A percentile compares a stretch with the other conserved stretches of the same genome.
Conservation (phyloP, 2,113 vertebrate genomes). For the Equus przewalskii region DNA sequence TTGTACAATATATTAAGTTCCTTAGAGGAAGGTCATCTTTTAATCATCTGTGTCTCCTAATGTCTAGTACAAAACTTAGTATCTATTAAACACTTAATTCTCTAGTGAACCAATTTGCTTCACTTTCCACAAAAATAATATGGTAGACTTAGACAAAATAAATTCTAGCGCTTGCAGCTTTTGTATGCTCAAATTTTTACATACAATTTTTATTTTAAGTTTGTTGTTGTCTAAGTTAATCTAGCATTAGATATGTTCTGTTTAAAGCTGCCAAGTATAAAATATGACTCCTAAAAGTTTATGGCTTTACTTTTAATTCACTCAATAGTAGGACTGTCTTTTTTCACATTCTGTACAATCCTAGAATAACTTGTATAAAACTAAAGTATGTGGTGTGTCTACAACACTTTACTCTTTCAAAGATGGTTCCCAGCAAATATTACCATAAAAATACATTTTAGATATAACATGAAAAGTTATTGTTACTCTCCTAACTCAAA, state of each 20-base stretch:
- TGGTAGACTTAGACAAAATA: background rate
- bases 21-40: background rate
- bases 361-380: background rate
- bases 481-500: background rate
- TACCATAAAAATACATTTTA: background rate
- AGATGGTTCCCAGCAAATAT: background rate
- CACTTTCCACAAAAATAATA: slow-evolving; percentile 38
- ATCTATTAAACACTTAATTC: background rate
- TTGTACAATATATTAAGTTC: background rate
- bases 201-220: background rate
- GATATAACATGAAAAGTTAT: background rate
- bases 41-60: background rate
- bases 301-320: slow-evolving; percentile 1
- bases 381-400: background rate
- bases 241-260: background rate
- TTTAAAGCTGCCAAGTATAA: background rate
- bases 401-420: background rate
- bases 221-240: background rate
- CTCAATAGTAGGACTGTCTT: background rate
- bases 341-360: background rate
- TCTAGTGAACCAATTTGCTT: background rate
- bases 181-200: background rate
- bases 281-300: background rate
- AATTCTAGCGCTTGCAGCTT: background rate
- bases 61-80: background rate